Conservation (phyloP, 2,888 invertebrate species). For the Mythimna loreyi region DNA sequence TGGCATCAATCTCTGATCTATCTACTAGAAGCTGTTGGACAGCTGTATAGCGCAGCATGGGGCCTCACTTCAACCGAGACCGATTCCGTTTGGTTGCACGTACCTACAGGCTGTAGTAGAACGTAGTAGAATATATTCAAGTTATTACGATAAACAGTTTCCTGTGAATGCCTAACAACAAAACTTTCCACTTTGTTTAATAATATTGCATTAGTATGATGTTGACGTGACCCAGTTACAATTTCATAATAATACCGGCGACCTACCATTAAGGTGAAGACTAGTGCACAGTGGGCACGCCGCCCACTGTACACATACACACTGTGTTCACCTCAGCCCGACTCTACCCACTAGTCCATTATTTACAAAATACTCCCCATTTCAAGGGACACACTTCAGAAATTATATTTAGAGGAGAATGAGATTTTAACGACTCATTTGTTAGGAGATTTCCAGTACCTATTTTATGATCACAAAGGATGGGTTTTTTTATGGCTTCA, state of each 20-base stretch:
- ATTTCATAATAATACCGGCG: slow-evolving; percentile 39
- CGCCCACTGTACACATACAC: slow-evolving; percentile 46
- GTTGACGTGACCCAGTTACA: slow-evolving; percentile 34
- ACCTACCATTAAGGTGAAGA: slow-evolving; percentile 34
- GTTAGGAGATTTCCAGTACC: slow-evolving; percentile 60
- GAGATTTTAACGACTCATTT: slow-evolving; percentile 78
- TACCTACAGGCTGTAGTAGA: not conserved
- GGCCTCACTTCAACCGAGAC: not conserved
- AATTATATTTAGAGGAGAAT: slow-evolving; percentile 72
- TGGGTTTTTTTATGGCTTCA: slow-evolving; percentile 55
- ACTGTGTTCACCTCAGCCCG: slow-evolving; percentile 44
- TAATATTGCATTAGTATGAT: slow-evolving; percentile 43
- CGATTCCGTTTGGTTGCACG: not conserved
- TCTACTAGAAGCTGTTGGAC: not conserved
- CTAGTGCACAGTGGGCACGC: slow-evolving; percentile 37
- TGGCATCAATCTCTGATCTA: not conserved
- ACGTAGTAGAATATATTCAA: slow-evolving; percentile 2
- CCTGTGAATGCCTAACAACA: slow-evolving; percentile 18
- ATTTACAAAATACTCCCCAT: slow-evolving; percentile 70
- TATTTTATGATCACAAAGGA: slow-evolving; percentile 56
- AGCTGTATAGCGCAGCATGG: not conserved
- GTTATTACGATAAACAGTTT: slow-evolving; percentile 22
- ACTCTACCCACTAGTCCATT: slow-evolving; percentile 60
- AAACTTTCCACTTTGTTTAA: slow-evolving; percentile 39
- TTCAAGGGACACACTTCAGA: slow-evolving; percentile 69